A percentile compares a stretch with the other conserved stretches of the same genome.
Conservation (phyloP, 2,888 invertebrate species). For the Galerucella pusilla region DNA sequence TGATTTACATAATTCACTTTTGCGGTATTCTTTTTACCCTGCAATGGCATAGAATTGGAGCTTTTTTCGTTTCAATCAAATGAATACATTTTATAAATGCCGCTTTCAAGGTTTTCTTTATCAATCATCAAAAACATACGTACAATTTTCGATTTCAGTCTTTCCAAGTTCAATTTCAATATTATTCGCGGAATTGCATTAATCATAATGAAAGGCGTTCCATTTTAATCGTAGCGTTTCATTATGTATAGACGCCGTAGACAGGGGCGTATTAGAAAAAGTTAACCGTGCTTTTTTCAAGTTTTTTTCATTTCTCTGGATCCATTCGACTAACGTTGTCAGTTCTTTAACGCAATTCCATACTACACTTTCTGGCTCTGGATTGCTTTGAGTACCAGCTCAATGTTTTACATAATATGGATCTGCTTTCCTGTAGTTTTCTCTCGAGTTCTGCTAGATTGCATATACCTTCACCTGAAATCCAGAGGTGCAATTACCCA, state of each 20-base stretch:
- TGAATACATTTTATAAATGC: not conserved
- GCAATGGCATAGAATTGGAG: not conserved
- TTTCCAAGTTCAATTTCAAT: slow-evolving; percentile 21
- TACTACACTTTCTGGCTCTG: too few relatives aligned
- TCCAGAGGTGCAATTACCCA: too few relatives aligned
- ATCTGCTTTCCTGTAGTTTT: too few relatives aligned
- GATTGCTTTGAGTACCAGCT: too few relatives aligned
- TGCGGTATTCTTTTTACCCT: not conserved
- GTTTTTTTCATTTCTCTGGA: too few relatives aligned
- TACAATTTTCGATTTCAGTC: slow-evolving; percentile 20
- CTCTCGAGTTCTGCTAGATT: too few relatives aligned
- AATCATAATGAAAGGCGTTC: slow-evolving; percentile 33
- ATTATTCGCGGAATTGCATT: slow-evolving; percentile 35
- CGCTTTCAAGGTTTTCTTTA: slow-evolving; percentile 8
- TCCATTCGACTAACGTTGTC: too few relatives aligned
- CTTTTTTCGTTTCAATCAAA: slow-evolving; percentile 2
- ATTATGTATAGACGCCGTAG: slow-evolving; percentile 9
- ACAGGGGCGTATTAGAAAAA: not conserved
- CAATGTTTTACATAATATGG: too few relatives aligned
- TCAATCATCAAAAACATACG: slow-evolving; percentile 16
- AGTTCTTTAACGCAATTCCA: too few relatives aligned
- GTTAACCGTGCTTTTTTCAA: too few relatives aligned
- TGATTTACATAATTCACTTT: not conserved
- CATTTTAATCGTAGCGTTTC: slow-evolving; percentile 24
- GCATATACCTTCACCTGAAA: too few relatives aligned